Base-by-base conservation (phyloP, 2,797 vertebrate genomes). In the Phataginus tetradactyla region DNA sequence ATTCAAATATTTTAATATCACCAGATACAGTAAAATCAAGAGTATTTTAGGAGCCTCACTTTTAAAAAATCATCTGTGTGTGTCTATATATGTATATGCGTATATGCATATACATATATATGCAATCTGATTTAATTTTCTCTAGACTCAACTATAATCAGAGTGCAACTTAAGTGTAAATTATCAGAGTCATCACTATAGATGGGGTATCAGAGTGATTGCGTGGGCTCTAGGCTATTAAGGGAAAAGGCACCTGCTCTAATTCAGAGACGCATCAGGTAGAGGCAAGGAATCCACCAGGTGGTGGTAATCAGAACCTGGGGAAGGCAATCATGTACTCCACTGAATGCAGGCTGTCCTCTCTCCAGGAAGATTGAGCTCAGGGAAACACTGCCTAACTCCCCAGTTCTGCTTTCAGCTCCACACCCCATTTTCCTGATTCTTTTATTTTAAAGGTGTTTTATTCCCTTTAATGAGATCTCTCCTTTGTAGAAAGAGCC, bases 81-180 rank as follows among this genome's bases (percentile, higher is more conserved):
- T 29, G 14, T 49, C 7, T 93, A 39, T 83, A 49, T 71, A 51
- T 80, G 21, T 83, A 12, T 63, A 66, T 83, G 39, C 5, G 42
- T 71, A 51, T 80, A 17, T 83, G 6, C 55, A 66, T 61, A 63
- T 55, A 69, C 4, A 37, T 79, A 57, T 80, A 51, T 39, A 71
- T 59, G 63, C 34, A 90, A 68, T 93, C 49, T 87, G 32, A 89
- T 91, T 95, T 90, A 94, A 91, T 42, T 96, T 93, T 90, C 79
- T 64, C 59, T 68, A 93, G 74, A 81, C 32, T 90, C 71, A 92
- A 79, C 75, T 92, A 64, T 93, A 95, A 96, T 97, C 93, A 96
- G 72, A 92, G 63, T 32, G 20, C 18, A 86, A 23, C n/a, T 94
- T 97, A 37, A 39, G 20, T 71, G 84, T 66, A 90, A 94, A 80